Conservation (phyloP, 2,888 invertebrate genomes). For the Nemotelus nigrinus region DNA sequence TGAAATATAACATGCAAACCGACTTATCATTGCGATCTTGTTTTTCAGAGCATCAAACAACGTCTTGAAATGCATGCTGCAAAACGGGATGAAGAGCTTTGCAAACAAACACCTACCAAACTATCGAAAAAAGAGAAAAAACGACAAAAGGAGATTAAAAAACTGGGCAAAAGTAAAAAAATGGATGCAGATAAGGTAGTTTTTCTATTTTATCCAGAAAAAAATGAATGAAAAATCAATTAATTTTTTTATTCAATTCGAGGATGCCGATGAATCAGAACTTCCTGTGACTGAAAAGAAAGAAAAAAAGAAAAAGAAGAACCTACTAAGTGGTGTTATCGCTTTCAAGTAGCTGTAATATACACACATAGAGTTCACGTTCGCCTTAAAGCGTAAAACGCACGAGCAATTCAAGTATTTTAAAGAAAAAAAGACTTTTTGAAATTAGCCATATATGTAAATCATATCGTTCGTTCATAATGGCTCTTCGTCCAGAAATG, state of each 20-base stretch:
- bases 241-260: background rate
- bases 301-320: constrained; percentile 60
- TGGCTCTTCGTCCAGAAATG: too few species aligned
- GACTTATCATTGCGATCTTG: constrained; percentile 35
- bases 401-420: constrained; percentile 13
- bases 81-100: constrained; percentile 67
- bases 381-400: constrained; percentile 31
- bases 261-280: constrained; percentile 62
- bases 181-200: constrained; percentile 70
- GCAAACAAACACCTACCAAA: constrained; percentile 59
- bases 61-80: constrained; percentile 63
- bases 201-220: background rate
- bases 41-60: constrained; percentile 60
- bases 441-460: constrained; percentile 26
- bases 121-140: constrained; percentile 66
- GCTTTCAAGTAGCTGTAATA: constrained; percentile 19
- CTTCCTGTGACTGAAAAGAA: constrained; percentile 57
- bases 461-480: too few species aligned
- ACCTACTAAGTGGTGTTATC: constrained; percentile 55
- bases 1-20: background rate
- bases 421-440: constrained; percentile 31
- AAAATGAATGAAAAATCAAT: background rate
- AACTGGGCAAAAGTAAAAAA: constrained; percentile 68
- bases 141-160: constrained; percentile 67
- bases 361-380: constrained; percentile 4